Percentiles rank a stretch among this genome's conserved stretches.
phyloP scores from a whole-genome alignment of 2,113 vertebrate species.

The Bucco capensis region DNA sequence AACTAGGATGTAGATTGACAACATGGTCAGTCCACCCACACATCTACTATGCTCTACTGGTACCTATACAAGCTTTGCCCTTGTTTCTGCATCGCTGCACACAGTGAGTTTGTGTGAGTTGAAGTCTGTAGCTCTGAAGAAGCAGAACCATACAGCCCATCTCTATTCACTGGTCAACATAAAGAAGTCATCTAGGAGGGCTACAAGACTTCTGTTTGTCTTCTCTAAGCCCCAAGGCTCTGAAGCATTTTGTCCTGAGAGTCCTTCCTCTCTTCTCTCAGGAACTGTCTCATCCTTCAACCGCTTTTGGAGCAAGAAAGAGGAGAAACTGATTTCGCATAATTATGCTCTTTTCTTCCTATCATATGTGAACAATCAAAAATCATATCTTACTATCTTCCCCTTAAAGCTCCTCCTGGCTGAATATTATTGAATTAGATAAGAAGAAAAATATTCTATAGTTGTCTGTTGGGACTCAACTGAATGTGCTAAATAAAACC shows the following conservation, averaged over 20 bases:
- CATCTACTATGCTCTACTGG: rapidly evolving
- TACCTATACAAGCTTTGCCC: background rate
- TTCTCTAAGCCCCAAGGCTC: background rate
- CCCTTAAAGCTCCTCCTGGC: background rate
- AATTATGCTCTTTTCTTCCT: slow-evolving; percentile 4
- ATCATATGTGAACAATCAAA: background rate
- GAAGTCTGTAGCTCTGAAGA: background rate
- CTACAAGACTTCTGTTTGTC: background rate
- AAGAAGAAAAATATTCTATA: background rate
- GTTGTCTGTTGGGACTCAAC: background rate
- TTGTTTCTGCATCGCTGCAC: background rate
- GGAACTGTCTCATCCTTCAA: background rate
- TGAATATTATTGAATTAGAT: background rate
- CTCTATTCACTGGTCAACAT: background rate
- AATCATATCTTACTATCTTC: background rate
- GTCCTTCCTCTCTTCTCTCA: background rate
- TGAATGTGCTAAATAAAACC: background rate
- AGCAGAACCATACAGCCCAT: background rate
- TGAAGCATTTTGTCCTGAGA: background rate
- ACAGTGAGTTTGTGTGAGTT: background rate
- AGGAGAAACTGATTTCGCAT: background rate
- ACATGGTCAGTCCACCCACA: background rate
- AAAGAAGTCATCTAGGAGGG: background rate
- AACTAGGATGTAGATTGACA: background rate
- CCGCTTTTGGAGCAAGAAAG: background rate